phyloP scores from a whole-genome alignment of 2,797 vertebrate genomes.

The Forpus xanthops region DNA sequence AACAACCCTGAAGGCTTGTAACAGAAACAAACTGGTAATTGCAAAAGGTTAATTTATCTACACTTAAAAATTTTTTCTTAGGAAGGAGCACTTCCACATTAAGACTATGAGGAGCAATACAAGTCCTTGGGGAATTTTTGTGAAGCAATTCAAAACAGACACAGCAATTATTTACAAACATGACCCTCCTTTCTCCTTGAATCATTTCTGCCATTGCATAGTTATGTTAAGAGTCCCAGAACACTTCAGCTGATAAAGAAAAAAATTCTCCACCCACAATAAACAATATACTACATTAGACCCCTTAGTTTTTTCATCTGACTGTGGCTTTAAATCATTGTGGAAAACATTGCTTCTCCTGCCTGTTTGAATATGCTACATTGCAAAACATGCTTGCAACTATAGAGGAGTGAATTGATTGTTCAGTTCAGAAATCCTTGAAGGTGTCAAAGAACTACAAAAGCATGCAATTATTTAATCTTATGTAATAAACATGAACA shows the following conservation, averaged over 20 bases:
- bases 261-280: neutral
- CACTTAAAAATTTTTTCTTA: neutral
- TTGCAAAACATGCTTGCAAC: neutral
- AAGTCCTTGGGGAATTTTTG: neutral
- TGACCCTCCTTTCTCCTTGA: neutral
- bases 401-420: neutral
- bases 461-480: neutral
- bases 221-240: neutral
- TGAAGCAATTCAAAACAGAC: neutral
- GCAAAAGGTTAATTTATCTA: neutral
- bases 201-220: neutral
- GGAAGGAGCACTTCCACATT: neutral
- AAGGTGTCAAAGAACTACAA: neutral
- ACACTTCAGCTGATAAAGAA: neutral
- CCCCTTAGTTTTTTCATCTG: neutral
- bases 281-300: neutral
- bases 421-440: neutral
- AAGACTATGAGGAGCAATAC: neutral
- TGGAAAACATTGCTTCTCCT: neutral
- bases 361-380: neutral
- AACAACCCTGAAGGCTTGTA: neutral
- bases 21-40: neutral
- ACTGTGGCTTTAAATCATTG: neutral
- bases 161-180: neutral
- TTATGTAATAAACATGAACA: neutral